phyloP scores from a whole-genome alignment of 2,113 vertebrate genomes.

The Nycticryphes semicollaris region DNA sequence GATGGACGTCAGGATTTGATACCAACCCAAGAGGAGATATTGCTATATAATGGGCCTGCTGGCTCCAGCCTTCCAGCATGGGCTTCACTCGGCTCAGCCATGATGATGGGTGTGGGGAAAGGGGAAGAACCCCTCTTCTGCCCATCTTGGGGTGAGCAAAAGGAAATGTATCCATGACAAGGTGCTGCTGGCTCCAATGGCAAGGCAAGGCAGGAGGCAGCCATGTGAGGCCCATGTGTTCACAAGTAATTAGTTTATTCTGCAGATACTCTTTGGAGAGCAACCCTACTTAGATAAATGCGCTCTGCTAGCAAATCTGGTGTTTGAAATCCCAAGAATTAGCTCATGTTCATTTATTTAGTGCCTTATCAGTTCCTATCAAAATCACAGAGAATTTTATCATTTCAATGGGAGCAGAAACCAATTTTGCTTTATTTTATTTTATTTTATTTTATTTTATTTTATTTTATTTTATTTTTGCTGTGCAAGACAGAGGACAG shows the following conservation, averaged over 20 bases:
- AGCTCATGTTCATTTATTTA: neutral
- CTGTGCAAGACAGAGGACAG: neutral
- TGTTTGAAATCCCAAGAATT: neutral
- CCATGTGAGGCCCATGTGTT: rapidly evolving
- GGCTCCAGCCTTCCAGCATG: rapidly evolving
- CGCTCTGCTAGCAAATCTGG: neutral
- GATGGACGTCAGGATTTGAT: neutral
- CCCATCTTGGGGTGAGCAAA: neutral
- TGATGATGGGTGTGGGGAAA: rapidly evolving
- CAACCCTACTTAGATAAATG: neutral
- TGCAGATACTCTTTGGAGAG: neutral
- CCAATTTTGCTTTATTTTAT: neutral
- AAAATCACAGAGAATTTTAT: neutral
- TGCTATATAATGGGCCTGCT: rapidly evolving
- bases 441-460: neutral
- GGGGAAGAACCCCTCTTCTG: neutral
- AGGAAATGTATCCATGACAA: rapidly evolving
- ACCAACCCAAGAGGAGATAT: neutral
- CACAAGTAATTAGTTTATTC: neutral
- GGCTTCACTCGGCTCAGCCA: rapidly evolving
- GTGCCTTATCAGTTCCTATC: neutral
- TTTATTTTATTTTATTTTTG: neutral
- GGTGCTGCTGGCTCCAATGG: rapidly evolving
- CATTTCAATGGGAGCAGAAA: neutral
- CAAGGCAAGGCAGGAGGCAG: neutral